Base-by-base conservation (phyloP, 1,140 invertebrate genomes). In the Riptortus pedestris region DNA sequence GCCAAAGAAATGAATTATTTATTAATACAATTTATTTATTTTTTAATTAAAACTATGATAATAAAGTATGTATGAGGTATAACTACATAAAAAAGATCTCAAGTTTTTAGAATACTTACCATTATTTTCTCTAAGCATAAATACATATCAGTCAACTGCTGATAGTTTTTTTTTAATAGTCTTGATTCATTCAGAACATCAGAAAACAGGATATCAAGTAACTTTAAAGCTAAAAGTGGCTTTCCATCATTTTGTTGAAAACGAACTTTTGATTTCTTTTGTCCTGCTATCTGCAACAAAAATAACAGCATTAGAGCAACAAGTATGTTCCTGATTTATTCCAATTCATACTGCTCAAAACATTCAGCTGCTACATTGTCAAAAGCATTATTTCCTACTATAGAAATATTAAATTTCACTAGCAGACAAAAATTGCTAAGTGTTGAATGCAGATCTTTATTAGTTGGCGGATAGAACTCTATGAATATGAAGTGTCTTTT, bases 121-220 rank as follows among this genome's bases (percentile, higher is more conserved):
- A 66, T 62, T 2, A 68, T 64, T 18, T 65, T 26, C 7, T 64
- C 65, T 24, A 67, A 18, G 57, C 33, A 65, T 14, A 55, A 12
- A 61, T 63, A 67, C 16, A 60, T 48, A 1, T 68, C 64, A 47
- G 48, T 43, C 2, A 63, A 18, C 22, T 48, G 60, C 28, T 65
- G 61, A 60, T 68, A 63, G 31, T 43, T 47, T 31, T 65, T 65
- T 5, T 27, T 57, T 28, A 60, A 14, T n/a, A 67, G 27, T 22
- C 63, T 51, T 26, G 22, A 27, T 31, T 66, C 45, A 55, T 67
- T 63, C 24, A 58, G 28, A 33, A 47, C 26, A 33, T 68, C 38
- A 22, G 20, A 47, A 58, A 68, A 68, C 14, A 65, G 38, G 24
- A 51, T 28, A 29, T 64, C 43, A 14, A 68, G 27, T 12, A 67